These are phyloP conservation scores for Apis laboriosa DNA, from an alignment of 1,140 invertebrate genomes.

Conservation along the genomic window DNA sequence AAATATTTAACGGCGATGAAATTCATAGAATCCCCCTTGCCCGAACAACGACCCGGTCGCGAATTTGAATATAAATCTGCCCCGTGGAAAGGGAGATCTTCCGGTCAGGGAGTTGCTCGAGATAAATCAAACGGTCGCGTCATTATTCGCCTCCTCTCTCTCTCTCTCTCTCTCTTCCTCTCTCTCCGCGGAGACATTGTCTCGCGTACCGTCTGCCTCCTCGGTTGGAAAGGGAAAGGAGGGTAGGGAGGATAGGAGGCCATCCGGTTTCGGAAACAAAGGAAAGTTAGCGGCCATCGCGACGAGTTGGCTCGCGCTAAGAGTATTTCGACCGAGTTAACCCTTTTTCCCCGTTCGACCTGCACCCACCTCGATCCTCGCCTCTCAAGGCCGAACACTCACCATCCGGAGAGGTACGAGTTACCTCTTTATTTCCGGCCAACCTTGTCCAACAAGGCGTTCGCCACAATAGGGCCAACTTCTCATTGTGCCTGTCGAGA, in stretches of 20 bases:
- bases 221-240: constrained; percentile 7
- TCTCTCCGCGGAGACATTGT: constrained; percentile 49
- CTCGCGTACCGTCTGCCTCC: constrained; percentile 49
- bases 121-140: constrained; percentile 46
- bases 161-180: not conserved
- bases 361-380: not conserved
- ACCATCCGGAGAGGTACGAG: constrained; percentile 30
- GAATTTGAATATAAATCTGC: constrained; percentile 38
- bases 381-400: constrained; percentile 1
- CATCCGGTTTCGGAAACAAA: constrained; percentile 60
- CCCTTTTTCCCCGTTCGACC: constrained; percentile 58
- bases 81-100: not conserved
- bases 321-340: constrained; percentile 64
- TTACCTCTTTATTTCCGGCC: constrained; percentile 66
- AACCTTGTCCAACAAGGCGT: constrained; percentile 70
- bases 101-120: constrained; percentile 31
- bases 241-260: not conserved
- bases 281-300: constrained; percentile 59
- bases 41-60: not conserved
- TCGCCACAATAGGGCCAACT: constrained; percentile 74
- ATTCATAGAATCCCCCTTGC: constrained; percentile 17
- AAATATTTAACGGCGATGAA: constrained; percentile 13
- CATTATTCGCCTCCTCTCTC: constrained; percentile 45
- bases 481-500: constrained; percentile 71
- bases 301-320: constrained; percentile 55